Evolutionary conservation across 2,797 vertebrate species (phyloP).

Genomic region (Numenius phaeopus): DNA sequence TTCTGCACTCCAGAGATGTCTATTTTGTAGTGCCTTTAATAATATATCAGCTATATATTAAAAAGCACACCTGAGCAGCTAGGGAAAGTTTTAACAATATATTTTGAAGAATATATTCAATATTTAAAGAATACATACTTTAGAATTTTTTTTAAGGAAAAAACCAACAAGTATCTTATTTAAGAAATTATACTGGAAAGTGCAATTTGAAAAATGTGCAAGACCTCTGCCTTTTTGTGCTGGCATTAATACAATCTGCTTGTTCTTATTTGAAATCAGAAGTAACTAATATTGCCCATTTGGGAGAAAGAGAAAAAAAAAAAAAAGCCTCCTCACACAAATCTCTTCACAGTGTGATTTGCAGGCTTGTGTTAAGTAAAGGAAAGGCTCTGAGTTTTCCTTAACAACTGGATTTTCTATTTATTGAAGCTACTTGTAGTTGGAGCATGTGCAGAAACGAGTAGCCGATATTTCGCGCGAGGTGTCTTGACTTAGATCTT

Average conservation of each 20-base stretch:
- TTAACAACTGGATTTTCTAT: slow-evolving; percentile 67
- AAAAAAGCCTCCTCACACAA: background rate
- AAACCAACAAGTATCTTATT: slow-evolving; percentile 78
- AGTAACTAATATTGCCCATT: background rate
- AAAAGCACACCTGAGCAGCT: slow-evolving; percentile 81
- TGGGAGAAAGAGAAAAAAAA: background rate
- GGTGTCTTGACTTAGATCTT: slow-evolving; percentile 71
- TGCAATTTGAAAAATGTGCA: slow-evolving; percentile 80
- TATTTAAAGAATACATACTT: slow-evolving; percentile 79
- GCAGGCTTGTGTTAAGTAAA: slow-evolving; percentile 28
- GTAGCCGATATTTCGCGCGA: background rate
- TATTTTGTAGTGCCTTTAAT: slow-evolving; percentile 85
- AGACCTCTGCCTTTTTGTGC: slow-evolving; percentile 76
- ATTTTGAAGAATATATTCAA: slow-evolving; percentile 81
- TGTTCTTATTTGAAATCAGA: slow-evolving; percentile 15
- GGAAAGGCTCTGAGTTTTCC: slow-evolving; percentile 45
- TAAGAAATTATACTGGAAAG: slow-evolving; percentile 84
- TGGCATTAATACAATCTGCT: slow-evolving; percentile 69
- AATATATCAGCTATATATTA: slow-evolving; percentile 83
- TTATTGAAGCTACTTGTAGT: slow-evolving; percentile 47
- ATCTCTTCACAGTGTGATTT: background rate
- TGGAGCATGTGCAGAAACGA: slow-evolving; percentile 14
- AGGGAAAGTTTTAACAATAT: slow-evolving; percentile 78
- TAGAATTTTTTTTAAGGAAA: slow-evolving; percentile 56
- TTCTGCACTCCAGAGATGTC: slow-evolving; percentile 86